Evolutionary conservation across 2,113 vertebrate species (phyloP), one percentile per base, ranked within the genome.

Genomic region (Bothrops jararaca): DNA sequence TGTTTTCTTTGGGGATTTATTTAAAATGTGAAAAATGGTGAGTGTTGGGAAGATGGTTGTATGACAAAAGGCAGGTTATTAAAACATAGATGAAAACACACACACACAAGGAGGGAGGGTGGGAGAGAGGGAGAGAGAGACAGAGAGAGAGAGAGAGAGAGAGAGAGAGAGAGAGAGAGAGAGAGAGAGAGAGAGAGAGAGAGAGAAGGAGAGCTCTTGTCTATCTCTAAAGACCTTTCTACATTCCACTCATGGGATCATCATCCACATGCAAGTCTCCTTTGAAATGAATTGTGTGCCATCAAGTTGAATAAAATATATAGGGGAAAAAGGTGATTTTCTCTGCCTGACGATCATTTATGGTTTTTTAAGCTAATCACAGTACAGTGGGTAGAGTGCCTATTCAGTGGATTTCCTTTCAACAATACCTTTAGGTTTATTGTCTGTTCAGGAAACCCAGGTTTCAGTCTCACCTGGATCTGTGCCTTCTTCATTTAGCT

Each of bases 341-440:
- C 34, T 80, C 34, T 22, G 18, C 18, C 2, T 39, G n/a, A n/a
- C 5, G 15, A 34, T 74, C 69, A 74, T 74, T 7, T 74, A 74
- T 74, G 34, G 69, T 2, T 39, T 39, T 22, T 80, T 39, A 39
- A 80, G 69, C 18, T 80, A 8, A 80, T 80, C n/a, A 50, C 8
- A 39, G 6, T 80, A 22, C 69, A 39, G 4, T n/a, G 18, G 0
- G 11, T 91, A 95, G 94, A 91, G 94, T 93, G 92, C 93, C 91
- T 95, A 94, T 91, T 96, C 96, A 95, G 89, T 3, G 0, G 92
- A 91, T 95, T 96, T 96, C 93, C 94, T 95, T 96, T 96, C 95
- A 93, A 88, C 93, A 90, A 91, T 96, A 96, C 64, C 95, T 91
- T 45, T 50, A 93, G 92, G 52, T 94, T 93, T 94, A 93, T 69